Evolutionary conservation across 2,888 invertebrate genomes (phyloP).

Genomic region (Incurvaria masculella): DNA sequence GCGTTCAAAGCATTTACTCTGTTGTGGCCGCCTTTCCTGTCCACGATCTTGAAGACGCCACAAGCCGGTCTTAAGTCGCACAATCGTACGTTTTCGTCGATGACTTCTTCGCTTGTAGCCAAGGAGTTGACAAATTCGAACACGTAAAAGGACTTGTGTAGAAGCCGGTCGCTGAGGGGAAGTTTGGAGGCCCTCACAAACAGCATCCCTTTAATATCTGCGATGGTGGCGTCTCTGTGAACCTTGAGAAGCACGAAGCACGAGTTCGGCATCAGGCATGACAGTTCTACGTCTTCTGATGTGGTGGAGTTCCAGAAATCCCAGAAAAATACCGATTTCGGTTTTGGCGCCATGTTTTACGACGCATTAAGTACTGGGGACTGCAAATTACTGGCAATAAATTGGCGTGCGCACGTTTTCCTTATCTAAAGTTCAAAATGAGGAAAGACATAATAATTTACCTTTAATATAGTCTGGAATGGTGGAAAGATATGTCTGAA

Average conservation of each 20-base stretch:
- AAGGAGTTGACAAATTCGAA: slow-evolving; percentile 65
- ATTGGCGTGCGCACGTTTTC: too few species aligned
- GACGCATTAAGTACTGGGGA: too few species aligned
- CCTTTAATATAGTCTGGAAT: too few species aligned
- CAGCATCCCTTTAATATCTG: slow-evolving; percentile 74
- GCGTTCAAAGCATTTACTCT: slow-evolving; percentile 65
- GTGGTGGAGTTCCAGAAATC: not conserved
- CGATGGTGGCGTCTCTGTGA: slow-evolving; percentile 62
- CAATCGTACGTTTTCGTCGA: slow-evolving; percentile 67
- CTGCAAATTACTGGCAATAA: too few species aligned
- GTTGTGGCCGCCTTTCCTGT: slow-evolving; percentile 58
- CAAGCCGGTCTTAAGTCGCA: slow-evolving; percentile 74
- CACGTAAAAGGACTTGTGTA: slow-evolving; percentile 67
- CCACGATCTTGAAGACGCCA: slow-evolving; percentile 64
- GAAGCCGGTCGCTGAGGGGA: slow-evolving; percentile 66
- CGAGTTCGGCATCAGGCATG: slow-evolving; percentile 76
- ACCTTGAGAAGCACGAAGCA: slow-evolving; percentile 61
- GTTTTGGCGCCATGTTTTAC: too few species aligned
- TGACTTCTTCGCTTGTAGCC: slow-evolving; percentile 65
- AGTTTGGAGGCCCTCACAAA: slow-evolving; percentile 68
- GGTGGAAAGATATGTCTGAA: too few species aligned
- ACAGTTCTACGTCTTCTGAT: slow-evolving; percentile 45
- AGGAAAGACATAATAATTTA: too few species aligned
- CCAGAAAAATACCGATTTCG: not conserved
- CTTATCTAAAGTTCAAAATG: too few species aligned